A percentile compares a stretch with the other conserved stretches of the same genome.
These are phyloP conservation scores for Scaptomyza cyrtandrae DNA, from an alignment of 2,888 invertebrate genomes.

Conservation along the genomic window DNA sequence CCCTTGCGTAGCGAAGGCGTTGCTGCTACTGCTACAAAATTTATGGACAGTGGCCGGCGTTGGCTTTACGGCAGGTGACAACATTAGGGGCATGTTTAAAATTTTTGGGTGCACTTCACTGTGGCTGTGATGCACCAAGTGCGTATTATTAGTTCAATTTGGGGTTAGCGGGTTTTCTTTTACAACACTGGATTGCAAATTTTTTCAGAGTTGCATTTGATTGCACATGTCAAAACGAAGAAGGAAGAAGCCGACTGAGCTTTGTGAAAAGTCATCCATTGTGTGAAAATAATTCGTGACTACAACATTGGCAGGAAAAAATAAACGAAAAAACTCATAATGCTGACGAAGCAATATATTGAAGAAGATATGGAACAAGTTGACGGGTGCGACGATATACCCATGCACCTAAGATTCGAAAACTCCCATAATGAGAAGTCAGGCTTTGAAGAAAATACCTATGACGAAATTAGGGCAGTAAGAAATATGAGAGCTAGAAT, in stretches of 20 bases:
- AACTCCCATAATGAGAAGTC: not conserved
- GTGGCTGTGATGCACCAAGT: slow-evolving; percentile 22
- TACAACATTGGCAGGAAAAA: not conserved
- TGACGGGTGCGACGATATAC: slow-evolving; percentile 4
- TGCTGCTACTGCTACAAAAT: slow-evolving; percentile 52
- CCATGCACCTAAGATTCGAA: not conserved
- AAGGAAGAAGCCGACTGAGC: not conserved
- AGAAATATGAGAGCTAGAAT: too few species aligned
- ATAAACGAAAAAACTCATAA: not conserved
- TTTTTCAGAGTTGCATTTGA: not conserved
- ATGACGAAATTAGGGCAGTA: too few species aligned
- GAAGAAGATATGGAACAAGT: not conserved
- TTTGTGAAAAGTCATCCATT: not conserved
- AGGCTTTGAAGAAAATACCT: not conserved
- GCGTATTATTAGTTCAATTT: slow-evolving; percentile 70
- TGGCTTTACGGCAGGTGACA: slow-evolving; percentile 50
- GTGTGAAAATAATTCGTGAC: not conserved
- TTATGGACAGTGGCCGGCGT: slow-evolving; percentile 42
- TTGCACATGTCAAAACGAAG: not conserved
- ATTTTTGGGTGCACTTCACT: slow-evolving; percentile 54
- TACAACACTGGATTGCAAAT: slow-evolving; percentile 3
- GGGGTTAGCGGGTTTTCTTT: slow-evolving; percentile 17
- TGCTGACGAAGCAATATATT: slow-evolving; percentile 1
- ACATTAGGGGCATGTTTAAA: slow-evolving; percentile 49
- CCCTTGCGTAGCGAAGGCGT: slow-evolving; percentile 49